phyloP scores from a whole-genome alignment of 2,797 vertebrate species.

The Nannoperca obscura region DNA sequence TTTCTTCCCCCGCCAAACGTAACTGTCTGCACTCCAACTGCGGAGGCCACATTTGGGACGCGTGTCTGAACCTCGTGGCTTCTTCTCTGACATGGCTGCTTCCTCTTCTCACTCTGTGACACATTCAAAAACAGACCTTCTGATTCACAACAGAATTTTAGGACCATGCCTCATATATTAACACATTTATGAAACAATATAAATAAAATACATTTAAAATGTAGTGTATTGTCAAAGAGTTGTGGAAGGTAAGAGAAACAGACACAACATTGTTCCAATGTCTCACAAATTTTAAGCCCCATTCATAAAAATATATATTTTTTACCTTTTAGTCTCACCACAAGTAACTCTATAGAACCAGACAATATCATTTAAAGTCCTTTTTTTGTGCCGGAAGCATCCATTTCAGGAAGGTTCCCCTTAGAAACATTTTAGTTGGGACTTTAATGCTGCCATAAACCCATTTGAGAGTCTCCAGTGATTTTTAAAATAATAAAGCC shows the following conservation, averaged over 20 bases:
- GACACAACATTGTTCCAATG: background rate
- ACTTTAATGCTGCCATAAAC: background rate
- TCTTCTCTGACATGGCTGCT: conserved; percentile 86
- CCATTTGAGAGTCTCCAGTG: background rate
- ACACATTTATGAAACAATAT: no score
- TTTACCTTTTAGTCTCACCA: background rate
- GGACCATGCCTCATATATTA: background rate
- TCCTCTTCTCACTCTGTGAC: conserved; percentile 40
- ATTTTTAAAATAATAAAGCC: background rate
- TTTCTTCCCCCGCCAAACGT: conserved; percentile 94
- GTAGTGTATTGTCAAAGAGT: background rate
- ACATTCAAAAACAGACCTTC: conserved; percentile 5
- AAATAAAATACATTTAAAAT: conserved; percentile 1
- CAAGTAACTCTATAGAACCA: background rate
- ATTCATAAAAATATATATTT: background rate
- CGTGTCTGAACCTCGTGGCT: conserved; percentile 86
- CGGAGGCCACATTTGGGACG: conserved; percentile 91
- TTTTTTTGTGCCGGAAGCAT: background rate
- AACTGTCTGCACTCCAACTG: conserved; percentile 95
- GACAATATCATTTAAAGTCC: background rate
- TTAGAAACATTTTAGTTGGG: background rate
- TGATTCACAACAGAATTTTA: background rate
- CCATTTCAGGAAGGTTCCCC: background rate
- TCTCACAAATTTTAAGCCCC: background rate
- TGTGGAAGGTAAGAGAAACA: background rate